Evolutionary conservation across 2,888 invertebrate species (phyloP), one percentile per base, ranked within the genome.

Genomic region (Sturmia bella): DNA sequence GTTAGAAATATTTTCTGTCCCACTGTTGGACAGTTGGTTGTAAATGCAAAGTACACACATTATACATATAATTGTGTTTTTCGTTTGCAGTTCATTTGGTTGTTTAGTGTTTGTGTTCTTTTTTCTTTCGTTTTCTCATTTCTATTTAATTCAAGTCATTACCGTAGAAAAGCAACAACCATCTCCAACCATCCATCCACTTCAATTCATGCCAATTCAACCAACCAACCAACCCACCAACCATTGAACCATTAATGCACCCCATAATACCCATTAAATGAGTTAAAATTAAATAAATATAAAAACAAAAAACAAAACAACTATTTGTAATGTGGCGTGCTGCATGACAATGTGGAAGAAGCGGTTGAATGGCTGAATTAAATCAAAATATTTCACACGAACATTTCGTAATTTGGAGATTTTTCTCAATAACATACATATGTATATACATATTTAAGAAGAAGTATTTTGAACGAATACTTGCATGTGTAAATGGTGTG

Each of bases 291-390:
- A 50, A 52, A 61, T 72, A 41, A 41, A 73, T 54, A 61, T 72
- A 48, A 52, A 37, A 39, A 52, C 13, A 73, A 54, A 4, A 45
- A 63, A 32, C n/a, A 45, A 7, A 39, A 56, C n/a, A n/a, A n/a
- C n/a, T n/a, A n/a, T n/a, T 15, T 39, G 24, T 73, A 63, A 64
- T 64, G 64, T 78, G 64, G 70, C 77, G 72, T 78, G 77, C 77
- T 72, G 64, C 70, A 78, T 64, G 70, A 9, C 54, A 64, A 19
- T 41, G 48, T 50, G 12, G 6, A 43, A 19, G 19, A 59, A 17
- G 37, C 37, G n/a, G 27, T 48, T 43, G 19, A 52, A 70, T n/a
- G 48, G 11, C 32, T 17, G 24, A 43, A n/a, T 7, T 15, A 48
- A 15, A 32, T 9, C 27, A 61, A 72, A 52, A 72, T 72, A 32